Evolutionary conservation across 2,888 invertebrate genomes (phyloP), one percentile per base, ranked within the genome.

Genomic region (Agrypnus murinus): DNA sequence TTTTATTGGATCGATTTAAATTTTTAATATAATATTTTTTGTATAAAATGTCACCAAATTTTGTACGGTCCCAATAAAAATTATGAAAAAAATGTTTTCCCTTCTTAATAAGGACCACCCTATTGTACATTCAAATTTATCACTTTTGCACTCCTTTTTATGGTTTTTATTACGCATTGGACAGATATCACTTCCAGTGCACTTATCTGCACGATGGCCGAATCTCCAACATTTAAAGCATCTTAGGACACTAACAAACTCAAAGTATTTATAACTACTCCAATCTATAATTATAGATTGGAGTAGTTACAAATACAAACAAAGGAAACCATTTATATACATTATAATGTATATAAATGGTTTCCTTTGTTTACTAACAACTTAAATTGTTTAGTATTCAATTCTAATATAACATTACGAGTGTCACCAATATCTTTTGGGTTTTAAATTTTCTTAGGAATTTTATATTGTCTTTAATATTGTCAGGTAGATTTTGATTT

Each of bases 401-500:
- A n/a, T 40, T 40, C 40, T 4, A 40, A 40, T 8, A 40, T 40
- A 40, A 40, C 40, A n/a, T 40, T 40, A 3, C 40, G n/a, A 3
- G 40, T 40, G n/a, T 40, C n/a, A 40, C 4, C n/a, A 8, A 8
- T 40, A n/a, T n/a, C n/a, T 4, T 40, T 40, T n/a, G n/a, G n/a
- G 40, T 40, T n/a, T n/a, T 5, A 40, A 40, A 40, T 40, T 40
- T 40, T 40, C 40, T 7, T n/a, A 40, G n/a, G n/a, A 40, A 40
- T n/a, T 40, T 40, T 40, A 40, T 40, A n/a, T n/a, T n/a, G 3
- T n/a, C 12, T n/a, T 40, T 40, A 6, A 40, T n/a, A 40, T 40
- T 40, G n/a, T n/a, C 40, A 40, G 40, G 40, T n/a, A 7, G n/a
- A n/a, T 40, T 40, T 40, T 40, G 40, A 40, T 40, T 40, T 40